These are phyloP conservation scores for Drosophila atroscutellata DNA, from an alignment of 2,888 invertebrate species.

Conservation along the genomic window DNA sequence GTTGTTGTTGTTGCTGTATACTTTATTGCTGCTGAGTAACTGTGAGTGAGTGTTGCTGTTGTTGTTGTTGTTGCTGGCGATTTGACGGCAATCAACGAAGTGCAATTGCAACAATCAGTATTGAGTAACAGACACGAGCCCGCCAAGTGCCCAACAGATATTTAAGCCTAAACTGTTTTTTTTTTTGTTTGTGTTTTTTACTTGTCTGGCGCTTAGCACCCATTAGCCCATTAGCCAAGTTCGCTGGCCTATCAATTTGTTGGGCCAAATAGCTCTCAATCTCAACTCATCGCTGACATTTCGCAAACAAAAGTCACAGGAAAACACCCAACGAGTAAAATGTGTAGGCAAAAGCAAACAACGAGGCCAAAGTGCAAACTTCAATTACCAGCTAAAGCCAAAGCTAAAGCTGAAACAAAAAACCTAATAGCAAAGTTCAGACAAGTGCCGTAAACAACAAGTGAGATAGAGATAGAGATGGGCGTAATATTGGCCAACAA, in stretches of 20 bases:
- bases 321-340: constrained; percentile 7
- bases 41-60: constrained; percentile 12
- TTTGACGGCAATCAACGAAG: constrained; percentile 64
- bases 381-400: constrained; percentile 8
- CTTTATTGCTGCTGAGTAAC: constrained; percentile 47
- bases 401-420: neutral
- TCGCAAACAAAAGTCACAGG: constrained; percentile 16
- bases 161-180: neutral
- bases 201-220: constrained; percentile 7
- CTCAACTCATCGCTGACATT: constrained; percentile 44
- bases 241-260: constrained; percentile 29
- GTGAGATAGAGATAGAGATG: neutral
- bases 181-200: neutral
- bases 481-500: constrained; percentile 23
- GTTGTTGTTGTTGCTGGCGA: constrained; percentile 26
- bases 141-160: constrained; percentile 15
- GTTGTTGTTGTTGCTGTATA: constrained; percentile 24
- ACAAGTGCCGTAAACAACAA: constrained; percentile 30
- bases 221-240: constrained; percentile 22
- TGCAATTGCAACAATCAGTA: constrained; percentile 70
- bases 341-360: neutral
- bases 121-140: constrained; percentile 70
- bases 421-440: constrained; percentile 7
- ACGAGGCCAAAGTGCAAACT: constrained; percentile 36
- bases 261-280: constrained; percentile 12